Evolutionary conservation across 2,797 vertebrate species (phyloP).

Genomic region (Sebastes aleutianus): DNA sequence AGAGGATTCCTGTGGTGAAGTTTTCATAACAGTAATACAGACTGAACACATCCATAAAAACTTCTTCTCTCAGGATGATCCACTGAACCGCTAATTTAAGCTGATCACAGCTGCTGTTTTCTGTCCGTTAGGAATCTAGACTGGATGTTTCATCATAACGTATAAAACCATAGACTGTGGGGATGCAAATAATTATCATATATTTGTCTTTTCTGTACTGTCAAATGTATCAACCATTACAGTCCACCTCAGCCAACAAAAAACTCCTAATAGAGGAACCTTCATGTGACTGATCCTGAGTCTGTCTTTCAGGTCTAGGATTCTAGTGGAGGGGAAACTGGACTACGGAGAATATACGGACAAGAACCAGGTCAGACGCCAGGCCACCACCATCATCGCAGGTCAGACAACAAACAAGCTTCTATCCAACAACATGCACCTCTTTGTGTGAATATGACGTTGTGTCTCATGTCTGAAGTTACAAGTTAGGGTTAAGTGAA

Average conservation of each 20-base stretch:
- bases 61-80: neutral
- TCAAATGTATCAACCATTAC: too few relatives aligned
- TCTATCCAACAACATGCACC: neutral
- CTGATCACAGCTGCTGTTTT: neutral
- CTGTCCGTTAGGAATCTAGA: neutral
- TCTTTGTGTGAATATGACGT: neutral
- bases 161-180: neutral
- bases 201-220: neutral
- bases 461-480: too few relatives aligned
- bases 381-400: constrained; percentile 97
- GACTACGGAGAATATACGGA: constrained; percentile 97
- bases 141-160: too few relatives aligned
- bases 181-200: neutral
- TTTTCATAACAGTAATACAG: neutral
- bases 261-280: neutral
- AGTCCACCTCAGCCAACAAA: neutral
- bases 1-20: neutral
- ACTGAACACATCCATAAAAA: neutral
- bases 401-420: constrained; percentile 75
- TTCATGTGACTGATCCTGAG: neutral
- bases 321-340: constrained; percentile 94
- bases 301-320: constrained; percentile 80
- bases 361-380: constrained; percentile 93
- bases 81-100: neutral
- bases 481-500: too few relatives aligned